Evolutionary conservation across 2,888 invertebrate species (phyloP).

Genomic region (Heteromurus nitidus): DNA sequence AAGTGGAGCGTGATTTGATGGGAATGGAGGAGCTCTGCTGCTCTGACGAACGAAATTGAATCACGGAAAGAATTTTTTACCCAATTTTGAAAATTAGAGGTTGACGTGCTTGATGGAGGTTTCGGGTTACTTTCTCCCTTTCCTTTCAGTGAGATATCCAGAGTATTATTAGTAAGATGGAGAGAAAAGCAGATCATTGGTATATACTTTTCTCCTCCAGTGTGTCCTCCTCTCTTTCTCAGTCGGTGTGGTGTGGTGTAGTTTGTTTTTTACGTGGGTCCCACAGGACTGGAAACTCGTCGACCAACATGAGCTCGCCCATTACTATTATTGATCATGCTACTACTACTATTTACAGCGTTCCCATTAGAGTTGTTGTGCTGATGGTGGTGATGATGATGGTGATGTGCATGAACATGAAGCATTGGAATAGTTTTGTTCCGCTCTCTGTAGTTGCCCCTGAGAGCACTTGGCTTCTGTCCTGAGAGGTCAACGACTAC

Average conservation of each 20-base stretch:
- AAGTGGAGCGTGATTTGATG: too few species aligned
- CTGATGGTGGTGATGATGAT: conserved; percentile 48
- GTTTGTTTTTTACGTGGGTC: conserved; percentile 63
- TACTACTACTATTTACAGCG: conserved; percentile 15
- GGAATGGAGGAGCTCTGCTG: too few species aligned
- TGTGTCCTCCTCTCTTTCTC: neutral
- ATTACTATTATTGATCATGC: conserved; percentile 54
- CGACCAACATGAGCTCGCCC: conserved; percentile 66
- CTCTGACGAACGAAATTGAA: conserved; percentile 13
- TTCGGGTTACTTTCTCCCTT: too few species aligned
- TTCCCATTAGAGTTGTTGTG: conserved; percentile 42
- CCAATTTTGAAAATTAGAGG: conserved; percentile 1
- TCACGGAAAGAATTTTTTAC: neutral
- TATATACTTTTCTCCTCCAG: too few species aligned
- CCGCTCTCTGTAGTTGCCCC: conserved; percentile 63
- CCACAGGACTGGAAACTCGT: conserved; percentile 68
- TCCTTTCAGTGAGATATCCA: too few species aligned
- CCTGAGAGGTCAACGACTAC: conserved; percentile 69
- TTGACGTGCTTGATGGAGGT: neutral
- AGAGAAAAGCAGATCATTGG: neutral
- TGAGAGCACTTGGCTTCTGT: conserved; percentile 60
- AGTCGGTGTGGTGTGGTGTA: neutral
- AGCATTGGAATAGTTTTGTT: conserved; percentile 71
- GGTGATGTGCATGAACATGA: conserved; percentile 62
- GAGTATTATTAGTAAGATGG: neutral